Evolutionary conservation across 2,888 invertebrate species (phyloP).

Genomic region (Epiblema foenella): DNA sequence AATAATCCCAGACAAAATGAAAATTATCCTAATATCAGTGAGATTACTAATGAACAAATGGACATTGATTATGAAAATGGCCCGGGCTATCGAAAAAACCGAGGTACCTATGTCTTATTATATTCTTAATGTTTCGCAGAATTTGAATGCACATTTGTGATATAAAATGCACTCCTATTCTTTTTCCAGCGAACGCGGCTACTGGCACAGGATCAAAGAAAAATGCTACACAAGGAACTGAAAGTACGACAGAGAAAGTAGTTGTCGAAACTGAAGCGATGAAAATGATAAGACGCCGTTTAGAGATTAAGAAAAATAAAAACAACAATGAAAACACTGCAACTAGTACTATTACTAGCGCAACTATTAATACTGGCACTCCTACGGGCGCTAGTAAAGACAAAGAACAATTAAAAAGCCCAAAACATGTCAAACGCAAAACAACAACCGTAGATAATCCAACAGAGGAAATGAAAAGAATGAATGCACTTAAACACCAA

Average conservation of each 20-base stretch:
- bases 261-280: neutral
- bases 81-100: neutral
- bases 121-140: neutral
- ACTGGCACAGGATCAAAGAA: neutral
- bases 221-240: neutral
- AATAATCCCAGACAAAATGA: neutral
- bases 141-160: neutral
- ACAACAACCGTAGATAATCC: neutral
- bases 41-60: neutral
- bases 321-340: neutral
- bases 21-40: neutral
- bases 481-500: neutral
- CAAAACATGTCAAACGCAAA: neutral
- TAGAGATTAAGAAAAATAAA: neutral
- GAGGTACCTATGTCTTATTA: too few species aligned
- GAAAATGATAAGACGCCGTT: neutral
- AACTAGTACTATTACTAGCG: neutral
- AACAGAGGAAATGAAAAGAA: neutral
- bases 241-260: too few species aligned
- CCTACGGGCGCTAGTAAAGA: neutral
- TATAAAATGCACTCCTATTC: too few species aligned
- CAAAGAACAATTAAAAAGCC: neutral
- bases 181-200: neutral
- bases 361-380: neutral
- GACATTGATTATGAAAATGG: neutral